A percentile compares a stretch with the other conserved stretches of the same genome.
Evolutionary conservation across 2,888 invertebrate species (phyloP).

Genomic region (Alviniconcha strummeri): DNA sequence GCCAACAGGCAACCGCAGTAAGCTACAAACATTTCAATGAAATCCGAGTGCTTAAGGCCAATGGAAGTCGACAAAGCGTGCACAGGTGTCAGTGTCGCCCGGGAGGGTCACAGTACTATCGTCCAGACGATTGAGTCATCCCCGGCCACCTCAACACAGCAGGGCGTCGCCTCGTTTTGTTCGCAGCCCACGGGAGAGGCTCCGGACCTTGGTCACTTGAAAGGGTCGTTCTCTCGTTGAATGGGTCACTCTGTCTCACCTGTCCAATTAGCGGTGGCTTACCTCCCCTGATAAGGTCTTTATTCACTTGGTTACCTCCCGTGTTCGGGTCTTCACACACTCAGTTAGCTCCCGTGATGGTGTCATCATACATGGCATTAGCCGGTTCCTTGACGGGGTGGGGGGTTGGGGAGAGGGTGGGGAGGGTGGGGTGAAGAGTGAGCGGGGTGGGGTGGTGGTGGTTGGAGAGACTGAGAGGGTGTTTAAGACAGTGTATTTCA

Average conservation of each 20-base stretch:
- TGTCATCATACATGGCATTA: too few species aligned
- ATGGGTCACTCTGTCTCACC: background rate
- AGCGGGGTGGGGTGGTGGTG: background rate
- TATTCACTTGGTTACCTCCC: constrained; percentile 1
- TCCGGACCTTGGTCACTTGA: too few species aligned
- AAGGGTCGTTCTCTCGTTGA: background rate
- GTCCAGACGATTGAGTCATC: too few species aligned
- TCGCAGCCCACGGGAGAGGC: too few species aligned
- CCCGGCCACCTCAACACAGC: background rate
- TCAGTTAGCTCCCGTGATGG: background rate
- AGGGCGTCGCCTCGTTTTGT: background rate
- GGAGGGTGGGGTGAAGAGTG: background rate
- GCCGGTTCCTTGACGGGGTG: too few species aligned
- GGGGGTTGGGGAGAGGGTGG: too few species aligned
- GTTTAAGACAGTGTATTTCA: background rate
- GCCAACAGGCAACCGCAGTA: too few species aligned
- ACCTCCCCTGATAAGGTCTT: constrained; percentile 8
- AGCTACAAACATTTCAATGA: too few species aligned
- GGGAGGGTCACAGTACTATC: too few species aligned
- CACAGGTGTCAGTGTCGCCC: too few species aligned
- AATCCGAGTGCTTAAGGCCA: too few species aligned
- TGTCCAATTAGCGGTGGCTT: constrained; percentile 8
- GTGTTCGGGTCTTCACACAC: background rate
- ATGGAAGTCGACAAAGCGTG: too few species aligned
- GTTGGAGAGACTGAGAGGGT: background rate